phyloP scores from a whole-genome alignment of 1,140 invertebrate genomes.

The Globodera rostochiensis region DNA sequence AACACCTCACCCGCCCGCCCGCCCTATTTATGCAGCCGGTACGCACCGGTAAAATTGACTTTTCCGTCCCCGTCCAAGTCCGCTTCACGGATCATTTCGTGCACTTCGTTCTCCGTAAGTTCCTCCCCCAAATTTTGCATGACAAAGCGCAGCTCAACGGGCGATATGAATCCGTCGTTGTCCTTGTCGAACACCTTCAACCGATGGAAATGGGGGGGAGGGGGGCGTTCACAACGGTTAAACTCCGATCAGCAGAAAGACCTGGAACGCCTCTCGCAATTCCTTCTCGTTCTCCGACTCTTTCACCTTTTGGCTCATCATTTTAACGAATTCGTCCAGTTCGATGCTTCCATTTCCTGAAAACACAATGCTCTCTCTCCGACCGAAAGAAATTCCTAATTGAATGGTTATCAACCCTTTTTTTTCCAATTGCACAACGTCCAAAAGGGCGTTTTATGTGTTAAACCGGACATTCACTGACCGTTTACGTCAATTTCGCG shows the following conservation, averaged over 20 bases:
- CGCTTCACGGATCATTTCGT: constrained; percentile 91
- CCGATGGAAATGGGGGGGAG: not conserved
- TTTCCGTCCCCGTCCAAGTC: constrained; percentile 97
- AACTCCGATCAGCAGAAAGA: constrained; percentile 13
- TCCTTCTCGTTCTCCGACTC: constrained; percentile 93
- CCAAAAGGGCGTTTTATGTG: not conserved
- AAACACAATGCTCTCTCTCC: constrained; percentile 7
- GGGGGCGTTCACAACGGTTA: constrained; percentile 27
- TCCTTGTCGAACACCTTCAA: constrained; percentile 79
- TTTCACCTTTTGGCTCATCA: constrained; percentile 98
- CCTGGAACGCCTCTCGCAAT: constrained; percentile 51
- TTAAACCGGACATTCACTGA: constrained; percentile 14
- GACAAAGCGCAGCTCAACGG: constrained; percentile 82
- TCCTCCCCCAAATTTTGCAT: constrained; percentile 93
- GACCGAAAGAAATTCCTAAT: not conserved
- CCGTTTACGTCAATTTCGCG: constrained; percentile 98
- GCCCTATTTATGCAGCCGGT: too few species aligned
- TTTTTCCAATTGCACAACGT: too few species aligned
- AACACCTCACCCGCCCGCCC: not conserved
- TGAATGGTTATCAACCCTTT: too few species aligned
- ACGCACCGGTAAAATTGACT: constrained; percentile 85
- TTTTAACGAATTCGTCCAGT: constrained; percentile 92
- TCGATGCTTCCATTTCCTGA: constrained; percentile 96
- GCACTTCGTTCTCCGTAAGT: constrained; percentile 93
- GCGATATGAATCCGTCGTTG: constrained; percentile 85